Base-by-base conservation (phyloP, 2,888 invertebrate genomes). In the Standfussiana lucernea region DNA sequence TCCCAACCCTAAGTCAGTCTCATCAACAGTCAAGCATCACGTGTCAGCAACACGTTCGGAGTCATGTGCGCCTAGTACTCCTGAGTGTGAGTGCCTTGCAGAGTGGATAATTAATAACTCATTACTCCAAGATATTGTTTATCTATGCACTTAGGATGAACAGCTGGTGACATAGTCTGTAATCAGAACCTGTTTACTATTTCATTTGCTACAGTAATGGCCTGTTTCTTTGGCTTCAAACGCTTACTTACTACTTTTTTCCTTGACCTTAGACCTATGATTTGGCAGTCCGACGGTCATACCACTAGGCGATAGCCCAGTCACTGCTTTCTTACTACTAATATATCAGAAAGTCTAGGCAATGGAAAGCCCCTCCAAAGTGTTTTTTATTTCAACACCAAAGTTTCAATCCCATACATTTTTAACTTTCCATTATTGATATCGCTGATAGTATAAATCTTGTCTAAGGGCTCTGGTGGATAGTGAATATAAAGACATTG, bases 51-150 rank as follows among this genome's bases (percentile, higher is more conserved):
- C 69, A 83, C 83, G 72, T 76, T 76, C 4, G 11, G 0, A 45
- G n/a, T 32, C 81, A 83, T 67, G 81, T 66, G 69, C 45, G 2
- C 15, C 28, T 42, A 8, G 24, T 67, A 68, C 82, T 71, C 21
- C 2, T 35, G 0, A 61, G 6, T 4, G 15, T 35, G 32, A 80
- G 56, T 67, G 62, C 37, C 42, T 21, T 21, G 47, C 2, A 53
- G 72, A 81, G 65, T 70, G 67, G n/a, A 37, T 85, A 53, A 76
- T 85, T 76, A 80, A 84, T 76, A 21, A 40, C 62, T 76, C 50
- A 70, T 85, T 71, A 72, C 13, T 47, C 0, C 37, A 28, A 40
- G 67, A 70, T 37, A 70, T 72, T 80, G 69, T 84, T 53, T 73
- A 40, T 56, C 24, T 53, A 62, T 32, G 28, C 47, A 71, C 59